phyloP scores from a whole-genome alignment of 2,888 invertebrate species.

The Ditylenchus weischeri region DNA sequence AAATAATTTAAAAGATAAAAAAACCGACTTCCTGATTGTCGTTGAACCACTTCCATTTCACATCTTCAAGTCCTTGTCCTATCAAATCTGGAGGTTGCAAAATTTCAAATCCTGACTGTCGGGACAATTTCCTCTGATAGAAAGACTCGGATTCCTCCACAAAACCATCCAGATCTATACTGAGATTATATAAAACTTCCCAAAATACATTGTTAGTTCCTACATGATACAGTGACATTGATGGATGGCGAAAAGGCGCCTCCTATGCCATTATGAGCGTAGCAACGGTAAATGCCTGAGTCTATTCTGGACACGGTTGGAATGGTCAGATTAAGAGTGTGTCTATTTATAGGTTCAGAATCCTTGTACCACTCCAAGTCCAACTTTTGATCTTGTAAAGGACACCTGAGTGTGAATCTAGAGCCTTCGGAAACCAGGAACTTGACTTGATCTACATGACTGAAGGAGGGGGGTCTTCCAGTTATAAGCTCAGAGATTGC shows the following conservation, averaged over 20 bases:
- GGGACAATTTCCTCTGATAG: slow-evolving; percentile 12
- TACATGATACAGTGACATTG: slow-evolving; percentile 34
- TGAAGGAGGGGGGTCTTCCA: not conserved
- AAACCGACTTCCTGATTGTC: slow-evolving; percentile 24
- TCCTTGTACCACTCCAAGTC: slow-evolving; percentile 7
- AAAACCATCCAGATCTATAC: slow-evolving; percentile 33
- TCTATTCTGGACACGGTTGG: slow-evolving; percentile 19
- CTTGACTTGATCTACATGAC: not conserved
- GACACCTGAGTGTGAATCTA: slow-evolving; percentile 9
- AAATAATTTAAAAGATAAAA: slow-evolving; percentile 1
- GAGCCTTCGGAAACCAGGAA: slow-evolving; percentile 6
- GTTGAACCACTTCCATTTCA: slow-evolving; percentile 29
- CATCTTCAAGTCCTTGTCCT: not conserved
- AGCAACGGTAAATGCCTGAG: slow-evolving; percentile 30
- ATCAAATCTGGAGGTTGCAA: slow-evolving; percentile 26
- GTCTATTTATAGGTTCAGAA: slow-evolving; percentile 4
- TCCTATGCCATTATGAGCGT: slow-evolving; percentile 29
- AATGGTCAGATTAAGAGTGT: slow-evolving; percentile 17
- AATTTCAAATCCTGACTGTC: slow-evolving; percentile 12
- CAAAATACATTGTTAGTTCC: slow-evolving; percentile 10
- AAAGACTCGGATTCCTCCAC: slow-evolving; percentile 23
- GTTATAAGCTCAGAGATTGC: not conserved
- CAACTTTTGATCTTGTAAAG: not conserved
- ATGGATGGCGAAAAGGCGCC: slow-evolving; percentile 29
- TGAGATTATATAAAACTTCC: not conserved